Evolutionary conservation across 1,140 invertebrate species (phyloP).

Genomic region (Drosophila pseudoobscura): DNA sequence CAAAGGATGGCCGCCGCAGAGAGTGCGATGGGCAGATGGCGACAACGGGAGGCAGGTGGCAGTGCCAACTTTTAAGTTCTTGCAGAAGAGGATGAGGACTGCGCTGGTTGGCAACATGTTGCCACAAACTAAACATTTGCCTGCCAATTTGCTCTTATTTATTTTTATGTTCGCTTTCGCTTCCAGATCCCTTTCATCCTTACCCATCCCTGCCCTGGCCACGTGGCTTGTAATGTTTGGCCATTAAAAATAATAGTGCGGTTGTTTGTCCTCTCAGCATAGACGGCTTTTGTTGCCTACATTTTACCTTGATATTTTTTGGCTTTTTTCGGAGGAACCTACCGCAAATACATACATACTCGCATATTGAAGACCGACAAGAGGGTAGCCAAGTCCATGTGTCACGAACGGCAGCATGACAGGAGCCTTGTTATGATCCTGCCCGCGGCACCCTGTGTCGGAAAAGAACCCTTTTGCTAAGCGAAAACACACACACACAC

Average conservation of each 20-base stretch:
- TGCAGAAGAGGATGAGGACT: background rate
- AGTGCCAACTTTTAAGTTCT: conserved; percentile 64
- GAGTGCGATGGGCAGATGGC: conserved; percentile 30
- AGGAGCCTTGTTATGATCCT: conserved; percentile 41
- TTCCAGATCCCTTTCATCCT: conserved; percentile 19
- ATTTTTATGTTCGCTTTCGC: conserved; percentile 72
- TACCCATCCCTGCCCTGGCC: conserved; percentile 25
- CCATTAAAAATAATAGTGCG: conserved; percentile 82
- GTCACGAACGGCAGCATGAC: conserved; percentile 26
- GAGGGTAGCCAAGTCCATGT: background rate
- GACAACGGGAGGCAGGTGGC: conserved; percentile 12
- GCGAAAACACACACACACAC: conserved; percentile 16
- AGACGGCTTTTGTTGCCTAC: conserved; percentile 52
- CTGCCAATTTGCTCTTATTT: conserved; percentile 81
- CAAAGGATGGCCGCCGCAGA: conserved; percentile 45
- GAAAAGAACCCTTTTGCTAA: conserved; percentile 12
- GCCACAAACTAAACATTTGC: conserved; percentile 79
- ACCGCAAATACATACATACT: conserved; percentile 1
- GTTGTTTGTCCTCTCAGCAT: conserved; percentile 53
- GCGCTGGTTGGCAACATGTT: conserved; percentile 45
- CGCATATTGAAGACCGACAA: background rate
- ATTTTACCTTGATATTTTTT: conserved; percentile 59
- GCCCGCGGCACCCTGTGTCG: conserved; percentile 22
- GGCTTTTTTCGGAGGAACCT: conserved; percentile 17
- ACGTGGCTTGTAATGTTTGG: conserved; percentile 73